A percentile compares a stretch with the other conserved stretches of the same genome.
phyloP scores from a whole-genome alignment of 2,797 vertebrate species.

The Melopsittacus undulatus region DNA sequence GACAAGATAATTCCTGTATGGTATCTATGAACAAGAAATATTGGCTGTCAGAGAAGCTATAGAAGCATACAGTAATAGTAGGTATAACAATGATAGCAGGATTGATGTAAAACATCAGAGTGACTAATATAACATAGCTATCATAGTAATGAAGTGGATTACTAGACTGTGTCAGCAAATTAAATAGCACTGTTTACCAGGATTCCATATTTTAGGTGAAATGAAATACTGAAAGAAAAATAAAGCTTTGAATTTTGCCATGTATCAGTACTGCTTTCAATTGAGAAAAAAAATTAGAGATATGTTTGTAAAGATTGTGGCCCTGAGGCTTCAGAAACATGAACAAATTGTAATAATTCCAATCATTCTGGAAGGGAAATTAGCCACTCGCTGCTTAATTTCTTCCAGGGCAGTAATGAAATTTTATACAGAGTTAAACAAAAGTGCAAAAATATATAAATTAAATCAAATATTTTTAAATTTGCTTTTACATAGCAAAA shows the following conservation, averaged over 20 bases:
- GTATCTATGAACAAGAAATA: not conserved
- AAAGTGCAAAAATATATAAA: not conserved
- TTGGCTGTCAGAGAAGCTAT: not conserved
- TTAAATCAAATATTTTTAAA: not conserved
- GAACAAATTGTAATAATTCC: not conserved
- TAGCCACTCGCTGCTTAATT: not conserved
- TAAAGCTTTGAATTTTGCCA: not conserved
- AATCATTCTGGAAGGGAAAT: not conserved
- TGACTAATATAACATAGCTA: not conserved
- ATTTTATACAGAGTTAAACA: not conserved
- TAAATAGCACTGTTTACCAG: not conserved
- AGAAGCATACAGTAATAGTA: not conserved
- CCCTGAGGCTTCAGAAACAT: not conserved
- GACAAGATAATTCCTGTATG: not conserved
- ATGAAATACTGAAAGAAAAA: not conserved
- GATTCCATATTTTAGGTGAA: not conserved
- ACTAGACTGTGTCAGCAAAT: not conserved
- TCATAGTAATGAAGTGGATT: not conserved
- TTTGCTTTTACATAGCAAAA: not conserved
- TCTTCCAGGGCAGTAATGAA: not conserved
- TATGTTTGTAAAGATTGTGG: not conserved
- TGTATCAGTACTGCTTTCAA: not conserved
- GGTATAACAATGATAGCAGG: not conserved
- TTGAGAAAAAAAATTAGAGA: not conserved
- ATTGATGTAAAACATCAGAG: not conserved